These are phyloP conservation scores for Mycteria americana DNA, from an alignment of 2,797 vertebrate genomes.

Conservation along the genomic window DNA sequence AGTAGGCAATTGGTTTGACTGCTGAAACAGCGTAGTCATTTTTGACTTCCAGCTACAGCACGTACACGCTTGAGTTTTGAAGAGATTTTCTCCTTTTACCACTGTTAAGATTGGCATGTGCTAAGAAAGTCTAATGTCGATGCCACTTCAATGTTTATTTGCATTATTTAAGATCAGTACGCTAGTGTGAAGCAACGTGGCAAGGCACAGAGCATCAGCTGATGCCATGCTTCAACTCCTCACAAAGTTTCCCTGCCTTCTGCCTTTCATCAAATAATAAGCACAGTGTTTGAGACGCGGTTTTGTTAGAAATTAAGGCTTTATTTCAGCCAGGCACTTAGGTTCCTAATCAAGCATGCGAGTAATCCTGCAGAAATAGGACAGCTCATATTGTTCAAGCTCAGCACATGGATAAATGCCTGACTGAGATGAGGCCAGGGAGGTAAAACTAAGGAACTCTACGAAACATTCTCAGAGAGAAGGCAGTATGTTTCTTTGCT, in stretches of 20 bases:
- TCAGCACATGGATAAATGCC: not conserved
- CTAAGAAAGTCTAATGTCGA: not conserved
- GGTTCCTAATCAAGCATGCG: slow-evolving; percentile 47
- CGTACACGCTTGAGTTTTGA: not conserved
- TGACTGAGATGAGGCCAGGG: not conserved
- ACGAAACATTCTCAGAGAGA: not conserved
- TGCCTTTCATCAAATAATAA: slow-evolving; percentile 20
- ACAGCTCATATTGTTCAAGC: slow-evolving; percentile 22
- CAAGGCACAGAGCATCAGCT: not conserved
- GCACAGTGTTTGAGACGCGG: not conserved
- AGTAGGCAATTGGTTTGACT: not conserved
- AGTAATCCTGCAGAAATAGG: slow-evolving; percentile 34
- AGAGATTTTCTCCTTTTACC: not conserved
- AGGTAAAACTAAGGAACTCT: not conserved
- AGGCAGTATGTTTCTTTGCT: not conserved
- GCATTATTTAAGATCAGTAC: not conserved
- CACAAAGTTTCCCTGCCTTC: not conserved
- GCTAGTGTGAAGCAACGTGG: not conserved
- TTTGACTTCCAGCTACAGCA: not conserved
- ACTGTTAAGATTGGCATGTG: not conserved
- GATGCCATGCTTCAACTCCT: slow-evolving; percentile 21
- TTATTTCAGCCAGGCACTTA: slow-evolving; percentile 31
- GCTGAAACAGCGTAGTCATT: not conserved
- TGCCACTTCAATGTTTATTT: not conserved
- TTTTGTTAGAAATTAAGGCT: slow-evolving; percentile 34